These are phyloP conservation scores for Origma solitaria DNA, from an alignment of 2,113 vertebrate species.

Conservation along the genomic window DNA sequence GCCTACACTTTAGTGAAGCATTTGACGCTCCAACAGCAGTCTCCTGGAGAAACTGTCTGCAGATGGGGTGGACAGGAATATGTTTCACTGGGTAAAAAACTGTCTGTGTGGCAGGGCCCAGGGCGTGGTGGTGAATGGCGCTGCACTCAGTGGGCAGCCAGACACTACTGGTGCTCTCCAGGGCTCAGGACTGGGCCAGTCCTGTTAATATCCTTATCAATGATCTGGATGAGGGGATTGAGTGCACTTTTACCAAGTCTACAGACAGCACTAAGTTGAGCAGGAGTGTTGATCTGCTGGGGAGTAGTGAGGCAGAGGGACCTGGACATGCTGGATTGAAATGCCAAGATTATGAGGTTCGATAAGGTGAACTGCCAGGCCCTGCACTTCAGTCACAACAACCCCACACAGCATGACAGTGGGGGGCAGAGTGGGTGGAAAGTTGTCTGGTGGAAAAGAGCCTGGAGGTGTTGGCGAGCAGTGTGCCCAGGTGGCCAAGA, in stretches of 20 bases:
- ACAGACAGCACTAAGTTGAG: neutral
- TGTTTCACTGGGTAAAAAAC: neutral
- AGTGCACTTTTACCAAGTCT: neutral
- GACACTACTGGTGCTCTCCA: neutral
- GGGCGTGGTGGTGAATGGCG: neutral
- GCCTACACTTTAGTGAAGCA: neutral
- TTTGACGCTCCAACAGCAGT: neutral
- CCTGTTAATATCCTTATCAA: neutral
- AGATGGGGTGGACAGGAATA: neutral
- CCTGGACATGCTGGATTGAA: neutral
- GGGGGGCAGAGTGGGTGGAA: neutral
- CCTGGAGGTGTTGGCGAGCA: neutral
- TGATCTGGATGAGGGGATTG: neutral
- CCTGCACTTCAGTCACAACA: neutral
- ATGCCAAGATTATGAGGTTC: neutral
- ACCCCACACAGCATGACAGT: fast-evolving
- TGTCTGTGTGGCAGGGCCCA: neutral
- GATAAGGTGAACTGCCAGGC: neutral
- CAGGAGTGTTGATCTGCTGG: neutral
- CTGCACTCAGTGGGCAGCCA: neutral
- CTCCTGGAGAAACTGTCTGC: neutral
- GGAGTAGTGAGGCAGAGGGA: neutral
- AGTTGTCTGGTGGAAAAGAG: neutral
- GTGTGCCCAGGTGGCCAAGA: neutral
- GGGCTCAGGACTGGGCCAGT: neutral